These are phyloP conservation scores for Asbolus verrucosus DNA, from an alignment of 1,140 invertebrate genomes.

Conservation along the genomic window DNA sequence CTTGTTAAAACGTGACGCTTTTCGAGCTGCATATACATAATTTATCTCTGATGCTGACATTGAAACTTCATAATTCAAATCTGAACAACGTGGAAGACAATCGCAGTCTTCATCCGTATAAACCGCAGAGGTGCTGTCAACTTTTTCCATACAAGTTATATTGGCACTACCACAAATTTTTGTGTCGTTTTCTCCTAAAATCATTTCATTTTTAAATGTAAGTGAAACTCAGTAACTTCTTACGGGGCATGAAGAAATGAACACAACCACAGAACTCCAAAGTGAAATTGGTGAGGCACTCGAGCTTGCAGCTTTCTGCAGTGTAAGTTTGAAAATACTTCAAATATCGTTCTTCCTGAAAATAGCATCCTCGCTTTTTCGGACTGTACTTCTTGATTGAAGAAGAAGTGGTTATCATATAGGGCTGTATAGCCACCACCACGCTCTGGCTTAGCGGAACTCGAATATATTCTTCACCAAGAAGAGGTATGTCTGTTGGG, in stretches of 20 bases:
- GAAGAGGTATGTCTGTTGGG: not conserved
- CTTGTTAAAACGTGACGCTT: not conserved
- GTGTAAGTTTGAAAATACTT: conserved; percentile 77
- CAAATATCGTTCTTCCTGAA: conserved; percentile 71
- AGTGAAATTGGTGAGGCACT: conserved; percentile 80
- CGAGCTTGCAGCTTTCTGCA: conserved; percentile 77
- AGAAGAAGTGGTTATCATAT: conserved; percentile 55
- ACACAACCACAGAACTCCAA: conserved; percentile 71
- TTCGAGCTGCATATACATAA: conserved; percentile 13
- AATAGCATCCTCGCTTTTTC: conserved; percentile 72
- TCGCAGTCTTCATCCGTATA: conserved; percentile 53
- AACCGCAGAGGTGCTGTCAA: conserved; percentile 51
- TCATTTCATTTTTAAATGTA: conserved; percentile 3
- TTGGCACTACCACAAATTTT: conserved; percentile 62
- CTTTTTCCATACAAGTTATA: conserved; percentile 58
- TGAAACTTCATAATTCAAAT: conserved; percentile 59
- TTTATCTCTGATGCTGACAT: conserved; percentile 58
- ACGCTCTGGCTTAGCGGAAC: conserved; percentile 21
- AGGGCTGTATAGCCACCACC: conserved; percentile 6
- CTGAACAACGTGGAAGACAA: conserved; percentile 61
- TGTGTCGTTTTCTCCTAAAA: conserved; percentile 59
- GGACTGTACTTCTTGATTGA: conserved; percentile 62
- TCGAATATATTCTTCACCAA: conserved; percentile 21
- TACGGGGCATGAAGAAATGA: conserved; percentile 75
- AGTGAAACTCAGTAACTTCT: conserved; percentile 51